Conservation (phyloP, 2,888 invertebrate species). For the Leucophenga montana region DNA sequence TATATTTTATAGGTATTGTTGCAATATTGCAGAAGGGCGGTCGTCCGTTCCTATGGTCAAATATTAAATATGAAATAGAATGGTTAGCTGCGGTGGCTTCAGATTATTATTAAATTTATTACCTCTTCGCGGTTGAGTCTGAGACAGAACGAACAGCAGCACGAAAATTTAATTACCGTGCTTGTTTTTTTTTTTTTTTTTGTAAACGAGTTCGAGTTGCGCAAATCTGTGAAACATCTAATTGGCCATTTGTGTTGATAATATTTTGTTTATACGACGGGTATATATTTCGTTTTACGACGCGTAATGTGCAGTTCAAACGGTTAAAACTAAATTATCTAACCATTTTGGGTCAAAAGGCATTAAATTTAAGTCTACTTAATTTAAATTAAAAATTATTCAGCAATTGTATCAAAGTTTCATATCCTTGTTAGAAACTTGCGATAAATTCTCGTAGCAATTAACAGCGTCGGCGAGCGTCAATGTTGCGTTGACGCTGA, state of each 20-base stretch:
- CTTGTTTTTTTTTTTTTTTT: background rate
- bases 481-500: constrained; percentile 21
- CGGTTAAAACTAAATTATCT: background rate
- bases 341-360: no score
- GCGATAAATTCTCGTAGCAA: no score
- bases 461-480: constrained; percentile 2
- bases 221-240: constrained; percentile 49
- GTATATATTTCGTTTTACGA: constrained; percentile 29
- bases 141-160: constrained; percentile 28
- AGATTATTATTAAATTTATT: constrained; percentile 66
- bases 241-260: constrained; percentile 57
- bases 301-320: constrained; percentile 41
- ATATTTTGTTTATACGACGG: constrained; percentile 53
- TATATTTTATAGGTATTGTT: no score
- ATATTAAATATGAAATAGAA: constrained; percentile 58
- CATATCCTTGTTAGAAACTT: no score
- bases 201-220: background rate
- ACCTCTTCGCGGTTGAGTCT: constrained; percentile 49
- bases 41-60: constrained; percentile 31
- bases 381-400: no score
- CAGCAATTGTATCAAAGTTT: no score
- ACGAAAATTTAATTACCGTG: constrained; percentile 25
- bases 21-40: background rate
- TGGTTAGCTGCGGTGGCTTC: constrained; percentile 65
- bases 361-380: no score